Base-by-base conservation (phyloP, 2,888 invertebrate species). In the Brassicogethes aeneus region DNA sequence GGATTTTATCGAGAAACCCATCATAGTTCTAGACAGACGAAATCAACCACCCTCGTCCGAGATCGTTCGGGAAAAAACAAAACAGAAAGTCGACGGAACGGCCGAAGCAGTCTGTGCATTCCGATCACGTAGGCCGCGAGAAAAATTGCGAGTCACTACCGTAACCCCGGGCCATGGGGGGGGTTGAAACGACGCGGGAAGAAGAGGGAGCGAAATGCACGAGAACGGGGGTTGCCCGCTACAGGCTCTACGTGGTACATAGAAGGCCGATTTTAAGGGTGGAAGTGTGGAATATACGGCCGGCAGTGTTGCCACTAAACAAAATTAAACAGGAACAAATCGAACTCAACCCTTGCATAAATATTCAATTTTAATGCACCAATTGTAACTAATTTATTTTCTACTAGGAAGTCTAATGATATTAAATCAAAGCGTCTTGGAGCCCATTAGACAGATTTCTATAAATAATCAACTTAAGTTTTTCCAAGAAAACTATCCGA, bases 111-210 rank as follows among this genome's bases (percentile, higher is more conserved):
- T 56, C n/a, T n/a, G n/a, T n/a, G n/a, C n/a, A 68, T 67, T 66
- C 68, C 55, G 59, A 63, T 63, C 68, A 68, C 68, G 68, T 68
- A 66, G 60, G 50, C 63, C 62, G 65, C 66, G 65, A 66, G 68
- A 68, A 68, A 67, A 68, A 68, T 68, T 68, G 68, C 68, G 64
- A 66, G 62, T 65, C 64, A 60, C 64, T 61, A 59, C 61, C 59
- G 60, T 62, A 57, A 59, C 60, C 63, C 64, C 50, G 40, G 57
- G 57, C 59, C 42, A 47, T 43, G 44, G 51, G 52, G 46, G 48
- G 44, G 45, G 40, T 40, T 41, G 44, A 38, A 44, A 48, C 32
- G 40, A 12, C 39, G 16, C 23, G 40, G 10, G 39, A 32, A 36
- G 43, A 17, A 13, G 39, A 42, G 44, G 45, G 12, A 13, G 13